Conservation (phyloP, 2,797 vertebrate species). For the Trachurus trachurus region DNA sequence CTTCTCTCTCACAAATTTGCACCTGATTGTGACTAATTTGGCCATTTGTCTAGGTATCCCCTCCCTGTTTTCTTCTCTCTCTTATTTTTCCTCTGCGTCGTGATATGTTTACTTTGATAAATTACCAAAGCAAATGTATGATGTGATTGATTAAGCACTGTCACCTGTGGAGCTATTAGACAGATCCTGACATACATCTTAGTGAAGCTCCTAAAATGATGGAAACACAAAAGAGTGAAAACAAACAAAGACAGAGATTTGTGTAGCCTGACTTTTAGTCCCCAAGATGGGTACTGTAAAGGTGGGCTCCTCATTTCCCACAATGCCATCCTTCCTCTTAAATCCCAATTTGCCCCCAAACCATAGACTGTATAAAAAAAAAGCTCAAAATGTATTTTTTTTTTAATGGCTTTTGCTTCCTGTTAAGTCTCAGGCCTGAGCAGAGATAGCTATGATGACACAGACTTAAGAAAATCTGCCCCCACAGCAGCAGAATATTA, state of each 20-base stretch:
- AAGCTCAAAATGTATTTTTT: background rate
- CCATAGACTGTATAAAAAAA: too few relatives aligned
- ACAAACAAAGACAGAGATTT: background rate
- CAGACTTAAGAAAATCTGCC: background rate
- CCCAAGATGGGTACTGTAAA: background rate
- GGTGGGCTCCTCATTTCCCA: background rate
- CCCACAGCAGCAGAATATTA: background rate
- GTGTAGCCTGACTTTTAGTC: background rate
- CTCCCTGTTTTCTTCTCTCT: background rate
- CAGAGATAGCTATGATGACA: background rate
- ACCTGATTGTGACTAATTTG: slow-evolving; percentile 28
- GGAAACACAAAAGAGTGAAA: background rate
- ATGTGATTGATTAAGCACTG: slow-evolving; percentile 12
- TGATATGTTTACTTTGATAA: slow-evolving; percentile 21
- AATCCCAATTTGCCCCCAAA: too few relatives aligned
- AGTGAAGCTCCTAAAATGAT: background rate
- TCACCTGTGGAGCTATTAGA: background rate
- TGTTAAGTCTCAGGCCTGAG: background rate
- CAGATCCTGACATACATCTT: background rate
- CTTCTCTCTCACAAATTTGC: background rate
- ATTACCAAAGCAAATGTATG: slow-evolving; percentile 9
- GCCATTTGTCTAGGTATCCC: slow-evolving; percentile 18
- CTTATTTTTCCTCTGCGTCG: background rate
- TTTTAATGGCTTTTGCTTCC: background rate
- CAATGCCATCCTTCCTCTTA: background rate